Evolutionary conservation across 2,113 vertebrate genomes (phyloP), one percentile per base, ranked within the genome.

Genomic region (Cettia cetti): DNA sequence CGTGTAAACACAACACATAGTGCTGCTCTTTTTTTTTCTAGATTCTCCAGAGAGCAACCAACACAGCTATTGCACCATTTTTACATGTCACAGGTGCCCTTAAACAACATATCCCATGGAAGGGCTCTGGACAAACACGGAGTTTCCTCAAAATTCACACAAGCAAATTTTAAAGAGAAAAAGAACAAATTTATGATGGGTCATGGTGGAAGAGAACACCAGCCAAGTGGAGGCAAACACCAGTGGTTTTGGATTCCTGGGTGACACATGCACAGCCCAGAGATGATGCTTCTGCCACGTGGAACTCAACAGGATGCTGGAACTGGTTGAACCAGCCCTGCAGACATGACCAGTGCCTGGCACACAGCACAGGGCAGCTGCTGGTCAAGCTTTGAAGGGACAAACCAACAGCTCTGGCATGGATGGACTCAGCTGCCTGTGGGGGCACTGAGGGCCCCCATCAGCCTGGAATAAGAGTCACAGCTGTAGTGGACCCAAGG

Each of bases 291-390:
- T 26, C 52, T 83, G 76, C 40, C 79, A 88, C 40, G 56, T 40
- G 54, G 47, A 54, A 31, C 95, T 90, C 56, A 56, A 44, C 82
- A 92, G 90, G 82, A 95, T 68, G 69, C 61, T 83, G 76, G 90
- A 94, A 96, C 85, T 68, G 71, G 94, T 86, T 76, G 66, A 30
- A 97, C 88, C 85, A 83, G 92, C 57, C 69, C 47, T 76, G 49
- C 69, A 52, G 63, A 63, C 21, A 10, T 3, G 56, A 70, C 30
- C 33, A 66, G 52, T 2, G 72, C 56, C 59, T 42, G 50, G 56
- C 60, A 66, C 82, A 10, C 59, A 42, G 31, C 76, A 44, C 49
- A 39, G 47, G 42, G 49, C 0, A 0, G 2, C 44, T 7, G n/a
- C 75, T 80, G 37, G 24, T 30, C 61, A 37, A 40, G 16, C 31